A percentile compares a stretch with the other conserved stretches of the same genome.
Evolutionary conservation across 2,888 invertebrate genomes (phyloP).

Genomic region (Xylota segnis): DNA sequence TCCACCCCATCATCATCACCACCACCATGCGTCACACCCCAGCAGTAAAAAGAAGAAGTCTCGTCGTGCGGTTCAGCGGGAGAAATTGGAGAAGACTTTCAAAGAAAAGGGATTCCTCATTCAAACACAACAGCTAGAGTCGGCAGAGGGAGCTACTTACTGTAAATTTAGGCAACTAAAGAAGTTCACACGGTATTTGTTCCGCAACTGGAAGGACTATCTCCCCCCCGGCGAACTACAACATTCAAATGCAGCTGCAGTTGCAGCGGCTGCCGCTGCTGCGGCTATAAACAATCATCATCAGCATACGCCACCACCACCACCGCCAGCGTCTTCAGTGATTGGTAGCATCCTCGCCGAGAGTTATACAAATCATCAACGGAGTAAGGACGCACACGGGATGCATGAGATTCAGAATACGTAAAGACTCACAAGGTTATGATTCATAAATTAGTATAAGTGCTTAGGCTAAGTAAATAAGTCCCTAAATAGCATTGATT

Average conservation of each 20-base stretch:
- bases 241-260: constrained; percentile 77
- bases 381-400: constrained; percentile 55
- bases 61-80: constrained; percentile 92
- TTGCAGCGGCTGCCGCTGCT: constrained; percentile 77
- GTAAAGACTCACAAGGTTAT: constrained; percentile 6
- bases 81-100: constrained; percentile 95
- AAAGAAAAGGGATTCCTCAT: constrained; percentile 97
- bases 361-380: constrained; percentile 69
- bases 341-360: constrained; percentile 69
- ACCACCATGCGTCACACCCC: constrained; percentile 75
- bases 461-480: not conserved
- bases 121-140: constrained; percentile 96
- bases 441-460: constrained; percentile 1
- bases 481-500: not conserved
- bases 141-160: constrained; percentile 96
- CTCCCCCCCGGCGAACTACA: constrained; percentile 90
- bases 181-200: constrained; percentile 95
- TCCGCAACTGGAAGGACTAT: constrained; percentile 97
- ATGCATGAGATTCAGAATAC: constrained; percentile 65
- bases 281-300: constrained; percentile 77
- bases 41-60: constrained; percentile 88
- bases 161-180: constrained; percentile 96
- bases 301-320: constrained; percentile 62
- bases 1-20: constrained; percentile 67
- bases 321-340: constrained; percentile 71